Conservation (phyloP, 2,888 invertebrate species). For the Meghimatium bilineatum region DNA sequence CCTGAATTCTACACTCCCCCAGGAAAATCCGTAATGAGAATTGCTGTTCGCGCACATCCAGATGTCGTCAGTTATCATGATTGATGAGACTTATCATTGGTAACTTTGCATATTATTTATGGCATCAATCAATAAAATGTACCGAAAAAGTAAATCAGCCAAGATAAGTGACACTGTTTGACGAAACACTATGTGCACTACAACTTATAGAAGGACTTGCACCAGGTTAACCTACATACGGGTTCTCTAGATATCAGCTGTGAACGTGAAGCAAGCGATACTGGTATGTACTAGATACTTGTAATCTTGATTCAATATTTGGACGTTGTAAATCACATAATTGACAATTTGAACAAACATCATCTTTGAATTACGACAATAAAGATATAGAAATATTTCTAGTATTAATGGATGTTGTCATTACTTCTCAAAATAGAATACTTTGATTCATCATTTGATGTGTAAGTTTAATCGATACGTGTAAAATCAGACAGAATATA, state of each 20-base stretch:
- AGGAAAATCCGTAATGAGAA: no score
- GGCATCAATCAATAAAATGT: no score
- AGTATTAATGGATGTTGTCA: background rate
- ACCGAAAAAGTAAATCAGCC: no score
- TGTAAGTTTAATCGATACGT: background rate
- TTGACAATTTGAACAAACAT: background rate
- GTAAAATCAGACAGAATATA: background rate
- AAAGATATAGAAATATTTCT: background rate
- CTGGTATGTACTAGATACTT: no score
- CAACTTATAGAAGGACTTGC: no score
- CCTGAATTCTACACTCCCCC: constrained; percentile 15
- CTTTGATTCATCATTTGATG: background rate
- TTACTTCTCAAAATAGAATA: background rate
- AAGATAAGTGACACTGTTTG: no score
- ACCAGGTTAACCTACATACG: constrained; percentile 2
- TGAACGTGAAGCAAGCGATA: background rate
- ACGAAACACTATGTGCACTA: no score
- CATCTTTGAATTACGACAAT: no score
- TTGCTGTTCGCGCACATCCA: no score
- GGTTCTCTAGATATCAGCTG: constrained; percentile 11
- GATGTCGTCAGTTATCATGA: no score
- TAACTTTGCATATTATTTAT: no score
- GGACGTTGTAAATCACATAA: background rate
- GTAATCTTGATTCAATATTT: background rate
- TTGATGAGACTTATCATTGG: no score